phyloP scores from a whole-genome alignment of 2,888 invertebrate species.

The Drosophila prostipennis region DNA sequence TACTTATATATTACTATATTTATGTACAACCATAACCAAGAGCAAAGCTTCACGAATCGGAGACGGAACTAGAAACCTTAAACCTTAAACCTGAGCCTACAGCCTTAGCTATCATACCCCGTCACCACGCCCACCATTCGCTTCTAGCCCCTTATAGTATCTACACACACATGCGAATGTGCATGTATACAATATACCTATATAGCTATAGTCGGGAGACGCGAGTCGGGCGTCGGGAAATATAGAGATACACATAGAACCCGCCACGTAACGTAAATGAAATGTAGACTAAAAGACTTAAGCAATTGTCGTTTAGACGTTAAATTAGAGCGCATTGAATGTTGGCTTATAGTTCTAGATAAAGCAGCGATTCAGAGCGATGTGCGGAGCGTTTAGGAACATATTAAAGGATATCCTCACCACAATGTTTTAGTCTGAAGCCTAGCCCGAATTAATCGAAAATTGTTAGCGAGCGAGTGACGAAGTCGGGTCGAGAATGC shows the following conservation, averaged over 20 bases:
- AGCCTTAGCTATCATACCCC: slow-evolving; percentile 37
- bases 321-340: slow-evolving; percentile 83
- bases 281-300: slow-evolving; percentile 83
- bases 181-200: slow-evolving; percentile 29
- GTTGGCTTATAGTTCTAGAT: slow-evolving; percentile 76
- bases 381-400: slow-evolving; percentile 24
- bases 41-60: slow-evolving; percentile 18
- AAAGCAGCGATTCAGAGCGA: slow-evolving; percentile 19
- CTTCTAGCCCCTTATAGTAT: slow-evolving; percentile 22
- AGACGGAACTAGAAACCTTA: neutral
- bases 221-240: slow-evolving; percentile 11
- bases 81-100: slow-evolving; percentile 30
- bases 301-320: slow-evolving; percentile 83
- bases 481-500: slow-evolving; percentile 17
- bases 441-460: slow-evolving; percentile 39
- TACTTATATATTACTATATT: slow-evolving; percentile 24
- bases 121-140: slow-evolving; percentile 15
- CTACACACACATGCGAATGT: neutral
- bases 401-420: slow-evolving; percentile 47
- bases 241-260: slow-evolving; percentile 6
- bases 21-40: slow-evolving; percentile 37
- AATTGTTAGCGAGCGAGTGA: slow-evolving; percentile 24
- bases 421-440: slow-evolving; percentile 62
- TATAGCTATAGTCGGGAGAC: slow-evolving; percentile 37
- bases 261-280: slow-evolving; percentile 41